Base-by-base conservation (phyloP, 2,888 invertebrate species). In the Mycalesis mineus region DNA sequence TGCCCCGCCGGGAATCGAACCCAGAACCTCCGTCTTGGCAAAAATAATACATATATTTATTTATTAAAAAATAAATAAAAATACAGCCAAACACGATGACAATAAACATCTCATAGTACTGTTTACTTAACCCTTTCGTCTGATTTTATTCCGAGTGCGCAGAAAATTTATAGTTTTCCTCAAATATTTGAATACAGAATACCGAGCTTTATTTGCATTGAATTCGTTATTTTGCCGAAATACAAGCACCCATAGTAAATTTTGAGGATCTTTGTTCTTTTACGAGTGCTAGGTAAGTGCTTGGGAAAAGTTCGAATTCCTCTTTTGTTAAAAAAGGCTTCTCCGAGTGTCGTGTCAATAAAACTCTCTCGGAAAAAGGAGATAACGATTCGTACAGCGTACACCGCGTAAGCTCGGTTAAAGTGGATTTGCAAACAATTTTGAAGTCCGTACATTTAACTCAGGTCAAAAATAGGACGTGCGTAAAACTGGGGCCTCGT, bases 391-490 rank as follows among this genome's bases (percentile, higher is more conserved):
- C 45, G 31, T 47, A 47, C 33, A 31, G 14, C 8, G 47, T 6
- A 14, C 15, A 50, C 33, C 14, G 14, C 8, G 47, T 6, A 14
- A 9, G 47, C 42, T 52, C 61, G n/a, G n/a, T 42, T 48, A 13
- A 45, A 55, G 41, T 52, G 17, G 44, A 58, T 56, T 58, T 33
- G 58, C 58, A 61, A 54, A 61, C 61, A 65, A 64, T 54, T 55
- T 58, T 61, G 53, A 62, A 63, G 63, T 62, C 57, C 56, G 51
- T 63, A 58, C 61, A 62, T 57, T 60, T 60, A 64, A 59, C 61
- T 62, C 51, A 37, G 63, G 41, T 58, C 55, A 53, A 48, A 60
- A 53, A 54, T 62, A 62, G 57, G 62, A 52, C 57, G 60, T 36
- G 44, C 47, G 52, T 41, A 58, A 47, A 61, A 51, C 47, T 54